Base-by-base conservation (phyloP, 2,797 vertebrate species). In the Microctenopoma lineatum region DNA sequence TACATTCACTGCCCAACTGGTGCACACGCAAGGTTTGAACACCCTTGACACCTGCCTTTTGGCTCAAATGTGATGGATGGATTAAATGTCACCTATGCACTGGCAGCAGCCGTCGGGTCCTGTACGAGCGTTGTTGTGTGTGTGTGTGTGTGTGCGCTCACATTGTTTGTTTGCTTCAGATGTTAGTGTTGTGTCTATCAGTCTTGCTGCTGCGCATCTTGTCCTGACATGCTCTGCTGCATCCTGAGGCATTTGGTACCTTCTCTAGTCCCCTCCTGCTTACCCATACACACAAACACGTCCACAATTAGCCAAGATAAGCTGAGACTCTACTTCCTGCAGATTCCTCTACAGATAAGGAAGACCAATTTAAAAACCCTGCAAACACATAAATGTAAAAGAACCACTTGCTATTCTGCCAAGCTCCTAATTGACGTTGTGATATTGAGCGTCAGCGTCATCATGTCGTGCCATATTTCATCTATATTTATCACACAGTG, bases 251-350 rank as follows among this genome's bases (percentile, higher is more conserved):
- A 89, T 92, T 89, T 93, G 92, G 86, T 88, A 88, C 81, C 82
- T 76, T 83, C 87, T 90, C 84, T 85, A 90, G 65, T 81, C 66
- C 65, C 79, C 64, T 76, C 82, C 60, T 82, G 61, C 41, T 70
- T 62, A 69, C 32, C 66, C 21, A 41, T 56, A 75, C 47, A 54
- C 54, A 58, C 59, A 70, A 59, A 77, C 65, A 52, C 59, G 59
- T 48, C 55, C 80, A 54, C 55, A 56, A 89, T 89, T 84, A 85
- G 79, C 86, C 75, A 66, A 88, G 92, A 92, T 91, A 90, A 92
- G 82, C 84, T 59, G 74, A 80, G 85, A 87, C 89, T 92, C 83
- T 77, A 90, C 90, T 92, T 94, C 92, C 91, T 92, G 87, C 87
- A 87, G 91, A 91, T 93, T 84, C 72, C 76, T 84, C 84, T 85